Evolutionary conservation across 2,888 invertebrate species (phyloP), one percentile per base, ranked within the genome.

Genomic region (Beris chalybata): DNA sequence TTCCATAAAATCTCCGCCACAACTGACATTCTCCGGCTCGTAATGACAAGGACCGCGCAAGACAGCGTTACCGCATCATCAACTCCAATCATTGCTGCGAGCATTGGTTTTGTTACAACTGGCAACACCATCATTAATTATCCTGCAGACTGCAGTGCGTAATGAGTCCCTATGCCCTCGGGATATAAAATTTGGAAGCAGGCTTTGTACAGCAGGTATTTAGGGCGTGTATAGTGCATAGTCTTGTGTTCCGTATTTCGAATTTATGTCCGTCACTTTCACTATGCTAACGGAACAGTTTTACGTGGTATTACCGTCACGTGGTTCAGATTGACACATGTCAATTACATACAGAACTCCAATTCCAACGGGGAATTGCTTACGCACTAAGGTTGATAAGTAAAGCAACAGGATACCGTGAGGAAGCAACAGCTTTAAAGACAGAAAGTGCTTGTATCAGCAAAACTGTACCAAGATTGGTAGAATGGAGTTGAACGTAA

Each of bases 311-410:
- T 67, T 67, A 63, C 56, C 63, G 65, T 64, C 67, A 65, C 65
- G 65, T 65, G 67, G 65, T 64, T 65, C 31, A 57, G 67, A 67
- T 67, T 67, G 67, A 67, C 67, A 65, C 32, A 65, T 64, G 67
- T 67, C 67, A 67, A 67, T 67, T 64, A 64, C 67, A 67, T 53
- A 5, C 29, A 50, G 15, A 3, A 1, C 13, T 11, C 29, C 53
- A 53, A 53, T 22, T 7, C 38, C 1, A 38, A 38, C 38, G 3
- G 9, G 9, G 9, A 38, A 38, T 38, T 38, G 38, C 38, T 38
- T 38, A 22, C 22, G 22, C 22, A 22, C 22, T 22, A 22, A 22
- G 22, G 3, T 22, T 22, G 22, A 22, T 1, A 2, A 22, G 22
- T 22, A 22, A 22, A 22, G 22, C 22, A 22, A 22, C 22, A 22